Evolutionary conservation across 2,113 vertebrate genomes (phyloP), one percentile per base, ranked within the genome.

Genomic region (Lampris incognitus): DNA sequence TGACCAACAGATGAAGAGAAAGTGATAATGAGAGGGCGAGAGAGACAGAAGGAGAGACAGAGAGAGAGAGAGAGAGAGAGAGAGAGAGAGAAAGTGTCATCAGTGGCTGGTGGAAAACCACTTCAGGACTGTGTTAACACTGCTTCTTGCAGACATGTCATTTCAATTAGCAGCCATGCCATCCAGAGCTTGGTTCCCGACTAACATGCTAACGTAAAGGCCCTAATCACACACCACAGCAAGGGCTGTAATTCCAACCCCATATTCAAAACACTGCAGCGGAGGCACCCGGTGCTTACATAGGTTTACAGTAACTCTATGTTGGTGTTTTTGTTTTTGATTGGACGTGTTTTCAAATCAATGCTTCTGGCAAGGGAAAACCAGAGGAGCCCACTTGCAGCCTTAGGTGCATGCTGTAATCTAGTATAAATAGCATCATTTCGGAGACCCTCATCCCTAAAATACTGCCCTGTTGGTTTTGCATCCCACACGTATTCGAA

Each of bases 171-270:
- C 78, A 51, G 9, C 66, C 59, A 72, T 76, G 69, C 66, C 72
- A 52, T 87, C 58, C 48, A n/a, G 1, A 49, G 66, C 57, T 54
- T 40, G 5, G 66, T 77, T 66, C 46, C 80, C 72, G 85, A 83
- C 85, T 89, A 85, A 82, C 90, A 82, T 88, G 84, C 78, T 87
- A 73, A 50, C 71, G 66, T 73, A 74, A 74, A 76, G 72, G 72
- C 78, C 51, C 41, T 84, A 85, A 92, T 91, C 84, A 87, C 81
- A 75, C 67, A 52, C 83, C 82, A 38, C 79, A 82, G 80, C 72
- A 54, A 67, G 72, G 81, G 74, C 77, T 93, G 80, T 91, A 79
- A 92, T 93, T 92, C 91, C 82, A 86, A 57, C 78, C 83, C 89
- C 67, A 69, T 79, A 74, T 85, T 88, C 76, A 88, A 85, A 90